phyloP scores from a whole-genome alignment of 2,888 invertebrate genomes.

The Eristalis tenax region DNA sequence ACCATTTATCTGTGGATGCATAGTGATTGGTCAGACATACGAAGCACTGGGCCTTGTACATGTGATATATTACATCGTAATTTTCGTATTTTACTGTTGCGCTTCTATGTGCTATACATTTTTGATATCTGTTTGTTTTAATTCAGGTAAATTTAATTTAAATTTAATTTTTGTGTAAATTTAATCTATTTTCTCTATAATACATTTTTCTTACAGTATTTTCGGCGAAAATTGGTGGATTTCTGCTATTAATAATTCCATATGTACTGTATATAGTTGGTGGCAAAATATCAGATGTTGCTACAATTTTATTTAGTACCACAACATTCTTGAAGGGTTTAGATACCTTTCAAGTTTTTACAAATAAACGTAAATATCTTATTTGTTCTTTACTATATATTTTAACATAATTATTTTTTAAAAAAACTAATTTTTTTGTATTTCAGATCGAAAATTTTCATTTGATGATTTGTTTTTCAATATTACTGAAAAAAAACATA shows the following conservation, averaged over 20 bases:
- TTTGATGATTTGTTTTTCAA: slow-evolving; percentile 74
- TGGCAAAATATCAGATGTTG: slow-evolving; percentile 73
- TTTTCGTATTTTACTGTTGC: slow-evolving; percentile 76
- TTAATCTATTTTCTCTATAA: not conserved
- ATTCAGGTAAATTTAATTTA: slow-evolving; percentile 76
- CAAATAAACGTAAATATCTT: slow-evolving; percentile 78
- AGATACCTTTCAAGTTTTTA: slow-evolving; percentile 78
- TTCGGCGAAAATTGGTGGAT: slow-evolving; percentile 79
- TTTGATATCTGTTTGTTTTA: slow-evolving; percentile 79
- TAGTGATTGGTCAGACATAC: slow-evolving; percentile 74
- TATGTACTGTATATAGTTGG: slow-evolving; percentile 76
- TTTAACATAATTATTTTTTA: not conserved
- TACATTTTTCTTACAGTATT: slow-evolving; percentile 75
- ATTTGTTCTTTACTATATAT: not conserved
- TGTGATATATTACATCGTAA: slow-evolving; percentile 73
- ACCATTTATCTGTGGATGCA: slow-evolving; percentile 72
- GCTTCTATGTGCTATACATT: slow-evolving; percentile 79
- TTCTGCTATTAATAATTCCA: slow-evolving; percentile 77
- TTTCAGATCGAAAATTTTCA: slow-evolving; percentile 76
- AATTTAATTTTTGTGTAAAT: not conserved
- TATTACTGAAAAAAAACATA: slow-evolving; percentile 75
- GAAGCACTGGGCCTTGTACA: slow-evolving; percentile 74
- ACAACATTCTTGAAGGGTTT: slow-evolving; percentile 79
- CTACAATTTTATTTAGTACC: slow-evolving; percentile 75
- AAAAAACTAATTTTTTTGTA: not conserved